phyloP scores from a whole-genome alignment of 2,888 invertebrate genomes.

The Monochamus alternatus region DNA sequence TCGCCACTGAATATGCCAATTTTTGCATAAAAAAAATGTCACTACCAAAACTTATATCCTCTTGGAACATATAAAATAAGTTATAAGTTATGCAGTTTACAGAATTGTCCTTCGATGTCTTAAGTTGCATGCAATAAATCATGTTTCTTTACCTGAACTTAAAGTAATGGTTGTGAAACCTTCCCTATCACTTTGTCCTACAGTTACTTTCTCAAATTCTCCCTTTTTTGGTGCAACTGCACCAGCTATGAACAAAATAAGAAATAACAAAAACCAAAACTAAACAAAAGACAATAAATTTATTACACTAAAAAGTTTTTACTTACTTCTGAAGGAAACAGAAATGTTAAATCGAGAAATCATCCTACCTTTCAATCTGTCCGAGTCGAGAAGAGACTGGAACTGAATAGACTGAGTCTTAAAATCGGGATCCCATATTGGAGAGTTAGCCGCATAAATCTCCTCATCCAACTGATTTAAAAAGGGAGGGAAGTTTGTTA shows the following conservation, averaged over 20 bases:
- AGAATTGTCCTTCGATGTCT: not conserved
- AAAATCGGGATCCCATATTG: constrained; percentile 95
- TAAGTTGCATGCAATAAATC: constrained; percentile 9
- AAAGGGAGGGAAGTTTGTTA: constrained; percentile 94
- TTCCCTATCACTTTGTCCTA: constrained; percentile 78
- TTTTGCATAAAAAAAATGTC: too few species aligned
- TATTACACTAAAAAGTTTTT: constrained; percentile 1
- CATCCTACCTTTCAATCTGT: constrained; percentile 65
- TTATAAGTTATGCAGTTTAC: too few species aligned
- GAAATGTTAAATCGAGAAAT: not conserved
- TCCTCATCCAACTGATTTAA: constrained; percentile 91
- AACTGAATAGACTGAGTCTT: constrained; percentile 81
- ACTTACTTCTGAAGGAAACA: not conserved
- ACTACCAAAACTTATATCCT: too few species aligned
- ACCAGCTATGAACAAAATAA: constrained; percentile 48
- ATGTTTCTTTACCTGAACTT: constrained; percentile 44
- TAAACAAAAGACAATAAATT: constrained; percentile 19
- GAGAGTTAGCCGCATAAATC: constrained; percentile 87
- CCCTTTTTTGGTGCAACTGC: constrained; percentile 65
- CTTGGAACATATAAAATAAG: too few species aligned
- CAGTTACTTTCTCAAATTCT: constrained; percentile 79
- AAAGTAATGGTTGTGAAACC: constrained; percentile 80
- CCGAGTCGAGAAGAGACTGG: constrained; percentile 77
- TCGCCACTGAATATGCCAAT: too few species aligned
- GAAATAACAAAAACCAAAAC: constrained; percentile 30